These are phyloP conservation scores for Geotrypetes seraphini DNA, from an alignment of 2,797 vertebrate genomes.

Conservation along the genomic window DNA sequence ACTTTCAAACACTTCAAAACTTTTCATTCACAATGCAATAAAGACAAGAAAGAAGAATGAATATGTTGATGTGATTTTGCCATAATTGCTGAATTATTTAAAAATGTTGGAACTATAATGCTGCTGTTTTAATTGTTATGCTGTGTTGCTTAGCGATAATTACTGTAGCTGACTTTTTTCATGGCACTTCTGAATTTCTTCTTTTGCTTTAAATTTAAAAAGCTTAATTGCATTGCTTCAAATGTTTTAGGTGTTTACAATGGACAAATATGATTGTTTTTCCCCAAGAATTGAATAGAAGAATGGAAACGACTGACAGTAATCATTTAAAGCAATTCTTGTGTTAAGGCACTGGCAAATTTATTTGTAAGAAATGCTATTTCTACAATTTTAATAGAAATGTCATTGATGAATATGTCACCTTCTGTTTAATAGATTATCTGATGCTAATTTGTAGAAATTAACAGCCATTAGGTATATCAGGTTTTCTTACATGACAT, in stretches of 20 bases:
- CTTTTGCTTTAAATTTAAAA: background rate
- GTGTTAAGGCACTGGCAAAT: slow-evolving; percentile 28
- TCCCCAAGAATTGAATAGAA: slow-evolving; percentile 13
- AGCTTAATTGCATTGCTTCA: background rate
- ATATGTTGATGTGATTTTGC: background rate
- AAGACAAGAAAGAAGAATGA: background rate
- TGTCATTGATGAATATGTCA: slow-evolving; percentile 24
- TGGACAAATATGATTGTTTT: background rate
- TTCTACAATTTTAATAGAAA: slow-evolving; percentile 31
- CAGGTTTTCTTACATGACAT: too few species aligned
- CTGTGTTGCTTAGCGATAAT: too few species aligned
- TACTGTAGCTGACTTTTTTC: too few species aligned
- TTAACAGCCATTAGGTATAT: too few species aligned
- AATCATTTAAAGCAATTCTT: slow-evolving; percentile 27
- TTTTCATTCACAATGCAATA: too few species aligned
- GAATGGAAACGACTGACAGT: slow-evolving; percentile 22
- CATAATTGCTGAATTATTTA: background rate
- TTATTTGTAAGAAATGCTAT: slow-evolving; percentile 29
- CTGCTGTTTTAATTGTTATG: background rate
- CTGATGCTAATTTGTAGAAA: slow-evolving; percentile 26
- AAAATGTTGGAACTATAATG: slow-evolving; percentile 7
- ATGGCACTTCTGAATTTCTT: background rate
- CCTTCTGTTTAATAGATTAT: slow-evolving; percentile 24
- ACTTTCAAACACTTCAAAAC: too few species aligned
- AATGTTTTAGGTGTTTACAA: background rate